A percentile compares a stretch with the other conserved stretches of the same genome.
These are phyloP conservation scores for Lordiphosa andalusiaca DNA, from an alignment of 2,888 invertebrate genomes.

Conservation along the genomic window DNA sequence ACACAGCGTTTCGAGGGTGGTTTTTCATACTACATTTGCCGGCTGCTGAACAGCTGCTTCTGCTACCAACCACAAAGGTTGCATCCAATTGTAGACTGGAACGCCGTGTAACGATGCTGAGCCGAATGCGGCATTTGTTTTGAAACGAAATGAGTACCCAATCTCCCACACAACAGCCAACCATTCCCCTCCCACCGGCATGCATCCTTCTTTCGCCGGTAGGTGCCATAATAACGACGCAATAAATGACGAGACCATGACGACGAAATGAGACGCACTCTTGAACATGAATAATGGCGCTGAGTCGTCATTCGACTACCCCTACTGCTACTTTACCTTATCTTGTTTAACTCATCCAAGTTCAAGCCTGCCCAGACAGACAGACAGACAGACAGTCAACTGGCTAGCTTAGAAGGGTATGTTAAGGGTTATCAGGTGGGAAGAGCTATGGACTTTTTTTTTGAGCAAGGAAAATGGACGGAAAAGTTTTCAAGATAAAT, in stretches of 20 bases:
- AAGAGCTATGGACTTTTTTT: too few relatives aligned
- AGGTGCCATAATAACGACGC: constrained; percentile 72
- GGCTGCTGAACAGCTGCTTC: constrained; percentile 61
- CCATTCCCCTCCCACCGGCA: background rate
- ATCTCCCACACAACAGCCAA: constrained; percentile 12
- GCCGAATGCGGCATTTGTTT: constrained; percentile 58
- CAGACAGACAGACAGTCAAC: too few relatives aligned
- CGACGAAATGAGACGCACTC: constrained; percentile 67
- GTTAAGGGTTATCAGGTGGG: too few relatives aligned
- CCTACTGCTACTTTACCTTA: constrained; percentile 5
- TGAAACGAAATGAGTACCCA: constrained; percentile 60
- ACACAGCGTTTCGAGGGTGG: constrained; percentile 52
- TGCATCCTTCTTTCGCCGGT: constrained; percentile 25
- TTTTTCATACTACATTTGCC: constrained; percentile 25
- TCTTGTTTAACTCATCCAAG: background rate
- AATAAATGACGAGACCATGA: constrained; percentile 69
- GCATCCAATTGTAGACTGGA: constrained; percentile 54
- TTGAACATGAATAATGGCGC: constrained; percentile 69
- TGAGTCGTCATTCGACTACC: constrained; percentile 2
- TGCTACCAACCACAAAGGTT: constrained; percentile 44
- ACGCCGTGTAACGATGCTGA: constrained; percentile 22
- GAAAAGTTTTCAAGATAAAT: too few relatives aligned
- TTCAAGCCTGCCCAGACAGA: background rate
- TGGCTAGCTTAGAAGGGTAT: too few relatives aligned
- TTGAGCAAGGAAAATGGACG: too few relatives aligned